These are phyloP conservation scores for Rhagonycha lutea DNA, from an alignment of 2,888 invertebrate species.

Conservation along the genomic window DNA sequence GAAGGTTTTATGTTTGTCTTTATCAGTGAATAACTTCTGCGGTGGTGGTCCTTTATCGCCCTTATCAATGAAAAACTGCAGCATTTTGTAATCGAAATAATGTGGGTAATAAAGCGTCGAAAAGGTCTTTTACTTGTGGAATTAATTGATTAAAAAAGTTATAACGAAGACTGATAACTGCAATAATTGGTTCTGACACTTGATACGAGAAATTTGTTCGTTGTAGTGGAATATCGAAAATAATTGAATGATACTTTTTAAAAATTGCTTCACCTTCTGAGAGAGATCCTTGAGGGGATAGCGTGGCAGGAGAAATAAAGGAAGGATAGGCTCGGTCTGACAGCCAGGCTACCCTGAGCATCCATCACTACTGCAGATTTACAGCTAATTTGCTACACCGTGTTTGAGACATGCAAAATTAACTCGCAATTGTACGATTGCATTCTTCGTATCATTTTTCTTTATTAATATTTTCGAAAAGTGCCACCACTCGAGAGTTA, in stretches of 20 bases:
- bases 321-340: conserved; percentile 43
- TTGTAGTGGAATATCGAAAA: neutral
- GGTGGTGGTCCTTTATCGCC: conserved; percentile 8
- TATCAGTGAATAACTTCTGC: conserved; percentile 8
- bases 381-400: conserved; percentile 52
- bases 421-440: conserved; percentile 46
- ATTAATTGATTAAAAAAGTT: conserved; percentile 6
- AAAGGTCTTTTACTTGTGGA: neutral
- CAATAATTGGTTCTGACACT: neutral
- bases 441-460: neutral
- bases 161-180: neutral
- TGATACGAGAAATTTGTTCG: neutral
- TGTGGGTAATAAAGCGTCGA: neutral
- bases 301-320: conserved; percentile 41
- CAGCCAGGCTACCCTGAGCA: conserved; percentile 45
- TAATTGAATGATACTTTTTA: conserved; percentile 6
- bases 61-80: conserved; percentile 16
- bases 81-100: conserved; percentile 6
- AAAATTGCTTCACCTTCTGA: conserved; percentile 14
- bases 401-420: conserved; percentile 52
- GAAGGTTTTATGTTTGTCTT: conserved; percentile 25
- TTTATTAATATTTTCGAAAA: neutral
- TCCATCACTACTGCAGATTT: conserved; percentile 52
- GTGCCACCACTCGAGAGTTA: neutral
- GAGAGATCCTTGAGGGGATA: conserved; percentile 24